Percentiles rank a stretch among this genome's conserved stretches.
Conservation (phyloP, 2,797 vertebrate species). For the Sebastes matsubarae region DNA sequence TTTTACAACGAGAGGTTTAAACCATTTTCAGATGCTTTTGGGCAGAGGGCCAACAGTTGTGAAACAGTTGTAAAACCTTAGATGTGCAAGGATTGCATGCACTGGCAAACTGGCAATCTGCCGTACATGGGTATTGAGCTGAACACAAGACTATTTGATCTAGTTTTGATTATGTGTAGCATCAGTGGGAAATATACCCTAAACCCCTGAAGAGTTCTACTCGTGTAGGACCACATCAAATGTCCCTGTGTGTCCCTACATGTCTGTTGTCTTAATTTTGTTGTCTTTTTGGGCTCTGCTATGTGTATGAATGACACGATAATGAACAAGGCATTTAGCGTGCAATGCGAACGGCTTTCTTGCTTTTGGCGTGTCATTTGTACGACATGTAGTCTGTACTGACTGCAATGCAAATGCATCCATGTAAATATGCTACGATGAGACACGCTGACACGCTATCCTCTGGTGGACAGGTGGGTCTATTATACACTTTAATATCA, state of each 20-base stretch:
- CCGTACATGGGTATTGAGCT: not conserved
- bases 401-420: too few relatives aligned
- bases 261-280: not conserved
- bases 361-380: too few relatives aligned
- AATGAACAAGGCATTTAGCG: not conserved
- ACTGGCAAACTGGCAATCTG: not conserved
- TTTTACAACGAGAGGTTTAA: constrained; percentile 35
- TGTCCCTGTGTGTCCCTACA: not conserved
- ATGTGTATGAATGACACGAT: not conserved
- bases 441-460: too few relatives aligned
- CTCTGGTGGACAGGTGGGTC: too few relatives aligned
- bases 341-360: too few relatives aligned
- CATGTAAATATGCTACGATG: too few relatives aligned
- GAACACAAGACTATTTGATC: not conserved
- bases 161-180: not conserved
- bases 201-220: not conserved
- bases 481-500: too few relatives aligned
- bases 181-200: not conserved
- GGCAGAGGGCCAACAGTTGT: not conserved
- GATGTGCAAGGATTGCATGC: not conserved
- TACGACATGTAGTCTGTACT: too few relatives aligned
- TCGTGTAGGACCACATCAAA: not conserved
- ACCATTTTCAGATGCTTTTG: not conserved
- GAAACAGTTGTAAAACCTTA: not conserved
- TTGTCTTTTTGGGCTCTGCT: not conserved